Percentiles rank a stretch among this genome's conserved stretches.
Evolutionary conservation across 2,797 vertebrate genomes (phyloP).

Genomic region (Dipus sagitta): DNA sequence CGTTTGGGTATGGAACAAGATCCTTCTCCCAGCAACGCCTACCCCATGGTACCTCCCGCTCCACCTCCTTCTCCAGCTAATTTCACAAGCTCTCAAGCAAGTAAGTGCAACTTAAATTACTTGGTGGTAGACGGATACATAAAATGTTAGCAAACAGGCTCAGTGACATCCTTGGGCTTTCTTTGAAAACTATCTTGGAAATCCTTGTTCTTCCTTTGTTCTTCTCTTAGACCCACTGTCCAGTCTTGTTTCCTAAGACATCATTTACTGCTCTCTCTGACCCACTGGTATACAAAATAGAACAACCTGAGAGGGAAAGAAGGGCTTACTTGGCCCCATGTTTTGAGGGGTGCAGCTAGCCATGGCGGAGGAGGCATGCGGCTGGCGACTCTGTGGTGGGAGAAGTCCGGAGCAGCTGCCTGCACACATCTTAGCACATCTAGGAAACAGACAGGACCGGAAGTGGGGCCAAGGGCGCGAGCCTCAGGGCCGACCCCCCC

Average conservation of each 20-base stretch:
- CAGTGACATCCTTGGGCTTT: too few relatives aligned
- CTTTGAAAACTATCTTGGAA: not conserved
- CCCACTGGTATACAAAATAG: not conserved
- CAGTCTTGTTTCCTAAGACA: not conserved
- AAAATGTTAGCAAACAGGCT: not conserved
- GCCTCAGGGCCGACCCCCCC: not conserved
- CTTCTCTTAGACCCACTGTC: not conserved
- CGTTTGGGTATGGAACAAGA: not conserved
- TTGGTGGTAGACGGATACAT: not conserved
- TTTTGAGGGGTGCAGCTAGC: not conserved
- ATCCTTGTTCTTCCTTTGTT: not conserved
- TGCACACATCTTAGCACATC: not conserved
- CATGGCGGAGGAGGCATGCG: not conserved
- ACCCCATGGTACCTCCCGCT: not conserved
- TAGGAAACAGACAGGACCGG: not conserved
- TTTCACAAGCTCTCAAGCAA: not conserved
- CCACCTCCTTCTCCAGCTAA: constrained; percentile 80
- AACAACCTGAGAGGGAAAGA: not conserved
- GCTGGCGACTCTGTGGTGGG: not conserved
- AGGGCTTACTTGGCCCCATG: too few relatives aligned
- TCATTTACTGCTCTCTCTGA: not conserved
- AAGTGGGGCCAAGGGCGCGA: not conserved
- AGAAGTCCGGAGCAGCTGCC: not conserved
- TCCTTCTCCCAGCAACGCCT: not conserved
- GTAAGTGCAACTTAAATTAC: not conserved